Evolutionary conservation across 2,888 invertebrate genomes (phyloP), one percentile per base, ranked within the genome.

Genomic region (Caradrina kadenii): DNA sequence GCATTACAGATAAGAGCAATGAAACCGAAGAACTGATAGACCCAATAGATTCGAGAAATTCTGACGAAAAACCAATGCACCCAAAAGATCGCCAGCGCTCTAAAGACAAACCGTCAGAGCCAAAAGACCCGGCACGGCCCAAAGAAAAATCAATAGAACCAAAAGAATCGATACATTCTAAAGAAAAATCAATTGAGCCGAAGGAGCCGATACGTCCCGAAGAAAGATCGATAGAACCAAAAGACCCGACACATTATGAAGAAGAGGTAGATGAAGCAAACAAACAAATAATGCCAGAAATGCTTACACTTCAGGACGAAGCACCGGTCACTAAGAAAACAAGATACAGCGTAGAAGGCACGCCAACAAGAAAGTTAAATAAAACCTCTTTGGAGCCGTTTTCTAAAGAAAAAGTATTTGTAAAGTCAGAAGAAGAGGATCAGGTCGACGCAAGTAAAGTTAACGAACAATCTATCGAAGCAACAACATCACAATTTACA

Each of bases 371-470:
- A n/a, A 13, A 48, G 39, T 22, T 50, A 62, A 11, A 15, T 1
- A 31, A 3, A 22, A 62, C 35, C 11, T 21, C 3, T 19, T 13
- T 45, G 0, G 19, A 60, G 39, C 4, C 35, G 13, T 49, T 48
- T 3, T 11, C 54, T 39, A 45, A 39, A 13, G 59, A 26, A 21
- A 13, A 15, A 26, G 22, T 15, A 19, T 13, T 31, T 10, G 2
- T 15, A 19, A 22, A 39, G 1, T 17, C 6, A 31, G 62, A 84
- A 42, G 85, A 88, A 35, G 83, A 22, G 50, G 31, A 45, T 1
- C 2, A 4, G 15, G 1, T 86, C 10, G 72, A 77, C 21, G 69
- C 79, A 11, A 86, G 86, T 31, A 88, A 84, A 59, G 86, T 86
- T 0, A 81, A 88, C 60, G 58, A 83, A 17, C 62, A 88, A 19